Evolutionary conservation across 2,888 invertebrate genomes (phyloP).

Genomic region (Blastobasis lacticolella): DNA sequence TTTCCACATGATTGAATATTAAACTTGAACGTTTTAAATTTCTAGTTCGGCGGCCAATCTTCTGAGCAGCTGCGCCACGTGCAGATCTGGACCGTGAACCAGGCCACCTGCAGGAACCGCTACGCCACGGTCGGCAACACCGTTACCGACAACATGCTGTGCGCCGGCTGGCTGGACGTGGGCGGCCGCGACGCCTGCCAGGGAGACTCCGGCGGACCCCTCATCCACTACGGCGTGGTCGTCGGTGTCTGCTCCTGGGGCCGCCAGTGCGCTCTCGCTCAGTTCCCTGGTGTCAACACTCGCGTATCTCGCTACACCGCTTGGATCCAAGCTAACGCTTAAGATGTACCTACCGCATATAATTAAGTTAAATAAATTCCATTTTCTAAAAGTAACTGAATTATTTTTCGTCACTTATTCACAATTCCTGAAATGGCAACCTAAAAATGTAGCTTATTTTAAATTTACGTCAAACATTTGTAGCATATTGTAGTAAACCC

Average conservation of each 20-base stretch:
- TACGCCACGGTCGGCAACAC: slow-evolving; percentile 22
- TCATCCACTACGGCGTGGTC: slow-evolving; percentile 32
- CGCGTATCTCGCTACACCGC: slow-evolving; percentile 31
- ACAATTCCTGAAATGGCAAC: neutral
- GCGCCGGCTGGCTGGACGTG: slow-evolving; percentile 36
- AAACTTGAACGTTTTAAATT: neutral
- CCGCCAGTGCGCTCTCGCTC: slow-evolving; percentile 22
- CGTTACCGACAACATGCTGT: slow-evolving; percentile 34
- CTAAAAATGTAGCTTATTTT: too few species aligned
- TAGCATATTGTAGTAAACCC: too few species aligned
- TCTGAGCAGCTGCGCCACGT: slow-evolving; percentile 37
- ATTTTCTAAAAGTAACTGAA: neutral
- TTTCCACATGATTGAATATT: neutral
- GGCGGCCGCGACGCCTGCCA: slow-evolving; percentile 51
- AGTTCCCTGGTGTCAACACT: slow-evolving; percentile 38
- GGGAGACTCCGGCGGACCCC: slow-evolving; percentile 45
- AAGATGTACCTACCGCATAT: slow-evolving; percentile 12
- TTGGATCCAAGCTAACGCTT: slow-evolving; percentile 38
- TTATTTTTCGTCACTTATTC: neutral
- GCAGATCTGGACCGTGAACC: slow-evolving; percentile 30
- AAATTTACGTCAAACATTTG: too few species aligned
- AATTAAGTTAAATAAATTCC: neutral
- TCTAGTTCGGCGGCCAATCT: slow-evolving; percentile 18
- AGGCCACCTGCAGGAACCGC: slow-evolving; percentile 21
- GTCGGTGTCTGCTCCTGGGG: slow-evolving; percentile 44